phyloP scores from a whole-genome alignment of 2,888 invertebrate genomes.

The Drosophila limbata region DNA sequence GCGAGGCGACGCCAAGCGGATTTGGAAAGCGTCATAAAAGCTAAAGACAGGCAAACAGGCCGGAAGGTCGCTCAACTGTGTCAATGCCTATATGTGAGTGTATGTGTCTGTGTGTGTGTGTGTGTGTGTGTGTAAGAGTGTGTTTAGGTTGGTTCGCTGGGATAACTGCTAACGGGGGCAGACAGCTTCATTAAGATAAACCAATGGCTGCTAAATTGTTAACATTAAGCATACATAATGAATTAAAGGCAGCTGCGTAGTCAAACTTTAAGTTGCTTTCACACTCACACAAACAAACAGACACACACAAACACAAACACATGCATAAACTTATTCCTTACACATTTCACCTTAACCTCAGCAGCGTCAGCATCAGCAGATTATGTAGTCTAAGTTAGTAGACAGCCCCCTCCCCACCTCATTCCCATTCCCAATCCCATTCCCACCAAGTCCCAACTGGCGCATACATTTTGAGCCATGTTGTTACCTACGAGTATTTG shows the following conservation, averaged over 20 bases:
- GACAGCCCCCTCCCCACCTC: conserved; percentile 4
- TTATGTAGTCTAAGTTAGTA: conserved; percentile 54
- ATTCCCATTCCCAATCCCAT: not conserved
- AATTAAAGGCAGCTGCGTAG: conserved; percentile 66
- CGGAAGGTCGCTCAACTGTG: conserved; percentile 63
- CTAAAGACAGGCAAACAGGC: conserved; percentile 70
- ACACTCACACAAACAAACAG: conserved; percentile 14
- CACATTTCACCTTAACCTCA: conserved; percentile 53
- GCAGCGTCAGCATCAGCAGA: conserved; percentile 39
- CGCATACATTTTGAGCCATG: conserved; percentile 45
- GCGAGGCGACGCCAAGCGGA: conserved; percentile 67
- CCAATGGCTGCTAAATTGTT: conserved; percentile 81
- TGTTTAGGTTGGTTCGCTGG: conserved; percentile 58
- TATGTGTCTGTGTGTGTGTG: conserved; percentile 16
- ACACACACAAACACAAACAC: conserved; percentile 16
- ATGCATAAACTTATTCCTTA: conserved; percentile 14
- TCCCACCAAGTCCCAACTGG: conserved; percentile 45
- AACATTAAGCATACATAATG: conserved; percentile 80
- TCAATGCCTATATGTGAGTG: conserved; percentile 20
- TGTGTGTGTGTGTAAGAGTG: conserved; percentile 36
- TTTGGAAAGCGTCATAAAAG: conserved; percentile 74
- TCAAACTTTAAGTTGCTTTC: conserved; percentile 60
- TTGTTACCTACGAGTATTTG: conserved; percentile 24
- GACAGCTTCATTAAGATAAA: conserved; percentile 81
- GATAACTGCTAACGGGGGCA: conserved; percentile 51